phyloP scores from a whole-genome alignment of 2,888 invertebrate species.

The Xanthia togata region DNA sequence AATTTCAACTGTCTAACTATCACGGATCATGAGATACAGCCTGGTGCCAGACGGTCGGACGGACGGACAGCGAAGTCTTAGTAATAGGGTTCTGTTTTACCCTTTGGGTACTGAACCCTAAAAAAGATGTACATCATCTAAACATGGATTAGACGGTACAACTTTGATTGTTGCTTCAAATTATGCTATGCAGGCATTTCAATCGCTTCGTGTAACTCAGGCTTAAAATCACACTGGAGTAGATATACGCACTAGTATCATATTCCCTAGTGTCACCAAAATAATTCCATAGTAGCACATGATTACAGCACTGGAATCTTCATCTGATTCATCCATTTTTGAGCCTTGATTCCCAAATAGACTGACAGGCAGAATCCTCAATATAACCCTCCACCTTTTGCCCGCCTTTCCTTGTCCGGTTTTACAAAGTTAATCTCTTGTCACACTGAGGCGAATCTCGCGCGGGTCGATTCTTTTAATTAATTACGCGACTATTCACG shows the following conservation, averaged over 20 bases:
- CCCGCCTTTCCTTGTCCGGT: not conserved
- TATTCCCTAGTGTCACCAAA: not conserved
- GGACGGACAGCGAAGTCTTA: no score
- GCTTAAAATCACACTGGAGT: not conserved
- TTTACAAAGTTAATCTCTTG: not conserved
- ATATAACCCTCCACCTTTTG: not conserved
- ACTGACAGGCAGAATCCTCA: not conserved
- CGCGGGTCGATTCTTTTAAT: not conserved
- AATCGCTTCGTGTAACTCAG: not conserved
- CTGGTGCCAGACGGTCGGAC: no score
- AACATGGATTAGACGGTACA: no score
- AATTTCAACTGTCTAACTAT: no score
- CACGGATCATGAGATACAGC: no score
- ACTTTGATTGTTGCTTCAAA: not conserved
- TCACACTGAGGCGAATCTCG: not conserved
- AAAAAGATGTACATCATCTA: not conserved
- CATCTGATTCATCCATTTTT: not conserved
- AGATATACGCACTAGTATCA: not conserved
- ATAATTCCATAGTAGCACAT: not conserved
- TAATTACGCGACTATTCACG: not conserved
- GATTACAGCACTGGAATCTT: not conserved
- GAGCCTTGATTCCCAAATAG: not conserved
- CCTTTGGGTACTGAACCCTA: no score
- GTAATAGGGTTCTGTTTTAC: no score
- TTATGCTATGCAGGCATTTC: not conserved